Conservation (phyloP, 1,140 invertebrate species). For the Drosophila auraria region DNA sequence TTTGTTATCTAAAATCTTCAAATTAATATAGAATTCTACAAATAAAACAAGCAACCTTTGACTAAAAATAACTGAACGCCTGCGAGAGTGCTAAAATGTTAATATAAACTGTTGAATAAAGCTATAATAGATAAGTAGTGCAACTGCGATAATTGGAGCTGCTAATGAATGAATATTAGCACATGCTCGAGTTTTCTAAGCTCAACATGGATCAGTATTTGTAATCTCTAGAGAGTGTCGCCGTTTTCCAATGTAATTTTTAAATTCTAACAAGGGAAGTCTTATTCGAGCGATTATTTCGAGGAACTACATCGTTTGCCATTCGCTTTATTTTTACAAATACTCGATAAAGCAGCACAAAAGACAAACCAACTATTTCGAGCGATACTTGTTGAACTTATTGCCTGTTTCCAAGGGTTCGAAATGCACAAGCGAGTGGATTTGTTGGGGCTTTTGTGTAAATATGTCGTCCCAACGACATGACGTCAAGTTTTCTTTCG, state of each 20-base stretch:
- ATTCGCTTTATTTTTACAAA: not conserved
- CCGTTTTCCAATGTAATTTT: not conserved
- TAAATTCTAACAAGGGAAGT: not conserved
- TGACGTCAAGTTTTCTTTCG: conserved; percentile 25
- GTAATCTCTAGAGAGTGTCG: not conserved
- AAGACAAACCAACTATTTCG: not conserved
- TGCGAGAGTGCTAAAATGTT: conserved; percentile 2
- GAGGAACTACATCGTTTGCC: not conserved
- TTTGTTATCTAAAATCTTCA: too few relatives aligned
- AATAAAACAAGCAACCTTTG: too few relatives aligned
- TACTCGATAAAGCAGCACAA: not conserved
- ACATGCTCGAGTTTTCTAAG: not conserved
- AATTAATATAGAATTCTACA: too few relatives aligned
- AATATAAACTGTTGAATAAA: conserved; percentile 8
- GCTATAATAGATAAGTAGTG: not conserved
- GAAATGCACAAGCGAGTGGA: conserved; percentile 12
- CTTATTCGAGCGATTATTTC: not conserved
- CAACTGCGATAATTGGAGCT: conserved; percentile 12
- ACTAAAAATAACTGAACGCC: too few relatives aligned
- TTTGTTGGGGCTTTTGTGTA: conserved; percentile 2
- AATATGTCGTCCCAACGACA: conserved; percentile 16
- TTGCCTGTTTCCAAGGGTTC: conserved; percentile 14
- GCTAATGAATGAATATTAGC: conserved; percentile 10
- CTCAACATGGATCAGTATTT: not conserved
- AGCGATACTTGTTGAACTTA: conserved; percentile 20